Conservation (phyloP, 2,797 vertebrate genomes). For the Tragopan temminckii region DNA sequence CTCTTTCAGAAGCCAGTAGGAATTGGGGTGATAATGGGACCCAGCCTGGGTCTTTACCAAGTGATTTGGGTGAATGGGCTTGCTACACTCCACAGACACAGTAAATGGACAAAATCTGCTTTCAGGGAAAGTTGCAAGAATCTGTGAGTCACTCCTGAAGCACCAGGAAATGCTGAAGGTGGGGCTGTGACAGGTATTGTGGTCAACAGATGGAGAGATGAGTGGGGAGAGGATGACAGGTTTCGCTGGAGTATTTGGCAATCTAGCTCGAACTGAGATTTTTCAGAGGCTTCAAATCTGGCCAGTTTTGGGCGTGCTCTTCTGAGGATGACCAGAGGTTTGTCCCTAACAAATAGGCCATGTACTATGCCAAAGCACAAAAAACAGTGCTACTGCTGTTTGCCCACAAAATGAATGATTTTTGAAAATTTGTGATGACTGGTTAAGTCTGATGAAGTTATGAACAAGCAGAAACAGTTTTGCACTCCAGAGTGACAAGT, state of each 20-base stretch:
- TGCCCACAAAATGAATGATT: neutral
- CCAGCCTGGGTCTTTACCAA: neutral
- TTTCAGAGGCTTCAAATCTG: slow-evolving; percentile 9
- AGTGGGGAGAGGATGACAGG: neutral
- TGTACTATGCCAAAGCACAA: neutral
- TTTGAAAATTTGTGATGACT: neutral
- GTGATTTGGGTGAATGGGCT: neutral
- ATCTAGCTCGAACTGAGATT: neutral
- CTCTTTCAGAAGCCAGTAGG: neutral
- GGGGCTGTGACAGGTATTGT: slow-evolving; percentile 50
- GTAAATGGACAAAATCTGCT: slow-evolving; percentile 5
- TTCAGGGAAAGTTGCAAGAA: slow-evolving; percentile 56
- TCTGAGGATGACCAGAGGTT: neutral
- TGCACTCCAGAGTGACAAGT: neutral
- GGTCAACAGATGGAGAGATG: slow-evolving; percentile 65
- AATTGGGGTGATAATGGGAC: neutral
- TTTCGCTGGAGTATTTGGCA: slow-evolving; percentile 7
- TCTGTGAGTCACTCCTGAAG: slow-evolving; percentile 39
- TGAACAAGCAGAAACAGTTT: neutral
- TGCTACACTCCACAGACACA: neutral
- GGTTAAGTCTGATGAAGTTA: neutral
- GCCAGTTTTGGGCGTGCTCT: slow-evolving; percentile 16
- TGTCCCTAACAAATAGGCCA: neutral
- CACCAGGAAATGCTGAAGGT: slow-evolving; percentile 58
- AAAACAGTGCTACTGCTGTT: neutral